These are phyloP conservation scores for Catostomus latipinnis DNA, from an alignment of 2,797 vertebrate genomes.

Conservation along the genomic window DNA sequence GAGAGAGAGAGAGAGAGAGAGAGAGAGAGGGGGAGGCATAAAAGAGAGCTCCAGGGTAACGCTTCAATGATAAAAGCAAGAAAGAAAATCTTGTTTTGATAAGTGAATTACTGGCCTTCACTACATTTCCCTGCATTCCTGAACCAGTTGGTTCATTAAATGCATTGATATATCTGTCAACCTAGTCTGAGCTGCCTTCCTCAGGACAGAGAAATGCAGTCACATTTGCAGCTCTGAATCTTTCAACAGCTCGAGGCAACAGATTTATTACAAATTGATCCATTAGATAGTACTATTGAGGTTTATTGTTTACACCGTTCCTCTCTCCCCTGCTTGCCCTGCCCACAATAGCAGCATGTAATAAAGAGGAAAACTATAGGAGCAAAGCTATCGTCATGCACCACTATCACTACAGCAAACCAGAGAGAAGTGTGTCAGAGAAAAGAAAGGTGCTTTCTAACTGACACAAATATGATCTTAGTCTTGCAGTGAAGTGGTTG, in stretches of 20 bases:
- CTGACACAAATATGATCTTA: slow-evolving; percentile 54
- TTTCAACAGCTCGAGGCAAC: slow-evolving; percentile 84
- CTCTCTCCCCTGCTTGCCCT: slow-evolving; percentile 52
- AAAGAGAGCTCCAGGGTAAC: slow-evolving; percentile 33
- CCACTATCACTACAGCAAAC: slow-evolving; percentile 66
- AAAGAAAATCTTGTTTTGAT: slow-evolving; percentile 54
- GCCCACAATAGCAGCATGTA: slow-evolving; percentile 72
- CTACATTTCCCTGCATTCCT: slow-evolving; percentile 53
- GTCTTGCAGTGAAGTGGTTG: slow-evolving; percentile 58
- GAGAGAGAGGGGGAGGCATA: neutral
- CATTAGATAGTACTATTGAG: slow-evolving; percentile 82
- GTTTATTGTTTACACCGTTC: slow-evolving; percentile 74
- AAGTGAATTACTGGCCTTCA: slow-evolving; percentile 57
- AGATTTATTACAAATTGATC: slow-evolving; percentile 89
- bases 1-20: neutral
- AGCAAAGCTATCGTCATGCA: slow-evolving; percentile 77
- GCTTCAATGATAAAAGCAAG: slow-evolving; percentile 39
- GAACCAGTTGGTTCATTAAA: slow-evolving; percentile 63
- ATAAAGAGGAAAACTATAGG: slow-evolving; percentile 78
- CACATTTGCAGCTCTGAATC: slow-evolving; percentile 79
- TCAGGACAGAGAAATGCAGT: slow-evolving; percentile 70
- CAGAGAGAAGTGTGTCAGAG: slow-evolving; percentile 56
- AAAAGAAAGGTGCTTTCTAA: slow-evolving; percentile 69
- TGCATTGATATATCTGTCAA: slow-evolving; percentile 76
- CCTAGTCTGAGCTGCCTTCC: slow-evolving; percentile 75